phyloP scores from a whole-genome alignment of 2,888 invertebrate species.

The Norana najaformis region DNA sequence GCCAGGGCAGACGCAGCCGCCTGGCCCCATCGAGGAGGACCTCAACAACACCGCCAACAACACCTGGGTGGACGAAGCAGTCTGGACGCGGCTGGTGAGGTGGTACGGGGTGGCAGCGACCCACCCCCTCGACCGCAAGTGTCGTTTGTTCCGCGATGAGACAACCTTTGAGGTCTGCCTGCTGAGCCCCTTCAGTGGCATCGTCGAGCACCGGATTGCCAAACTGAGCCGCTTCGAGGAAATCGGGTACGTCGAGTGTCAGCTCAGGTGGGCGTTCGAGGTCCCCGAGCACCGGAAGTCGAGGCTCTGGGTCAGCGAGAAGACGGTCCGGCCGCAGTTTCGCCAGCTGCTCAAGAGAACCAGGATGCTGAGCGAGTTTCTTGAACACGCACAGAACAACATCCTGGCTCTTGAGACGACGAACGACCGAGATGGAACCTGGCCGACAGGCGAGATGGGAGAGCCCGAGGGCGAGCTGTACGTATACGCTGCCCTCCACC shows the following conservation, averaged over 20 bases:
- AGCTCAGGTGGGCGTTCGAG: slow-evolving; percentile 41
- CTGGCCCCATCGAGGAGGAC: slow-evolving; percentile 40
- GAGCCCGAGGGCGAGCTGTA: slow-evolving; percentile 43
- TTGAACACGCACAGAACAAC: slow-evolving; percentile 27
- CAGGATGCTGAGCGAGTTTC: slow-evolving; percentile 38
- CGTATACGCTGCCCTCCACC: slow-evolving; percentile 40
- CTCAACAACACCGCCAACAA: slow-evolving; percentile 46
- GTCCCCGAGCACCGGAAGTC: slow-evolving; percentile 38
- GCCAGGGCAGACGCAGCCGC: slow-evolving; percentile 32
- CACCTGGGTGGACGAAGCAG: slow-evolving; percentile 47
- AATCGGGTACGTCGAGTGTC: slow-evolving; percentile 45
- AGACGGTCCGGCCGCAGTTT: slow-evolving; percentile 43
- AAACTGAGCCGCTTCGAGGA: slow-evolving; percentile 44
- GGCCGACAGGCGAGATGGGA: slow-evolving; percentile 44
- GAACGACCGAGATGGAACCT: slow-evolving; percentile 29
- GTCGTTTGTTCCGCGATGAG: slow-evolving; percentile 45
- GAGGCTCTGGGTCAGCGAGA: slow-evolving; percentile 44
- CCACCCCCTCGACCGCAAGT: slow-evolving; percentile 46
- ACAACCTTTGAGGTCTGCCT: slow-evolving; percentile 44
- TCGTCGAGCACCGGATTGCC: slow-evolving; percentile 43
- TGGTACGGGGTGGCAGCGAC: slow-evolving; percentile 47
- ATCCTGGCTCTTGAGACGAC: slow-evolving; percentile 44
- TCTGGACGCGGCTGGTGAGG: slow-evolving; percentile 47
- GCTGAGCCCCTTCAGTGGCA: slow-evolving; percentile 45
- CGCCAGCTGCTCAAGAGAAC: slow-evolving; percentile 42